These are phyloP conservation scores for Axis porcinus DNA, from an alignment of 2,113 vertebrate genomes.

Conservation along the genomic window DNA sequence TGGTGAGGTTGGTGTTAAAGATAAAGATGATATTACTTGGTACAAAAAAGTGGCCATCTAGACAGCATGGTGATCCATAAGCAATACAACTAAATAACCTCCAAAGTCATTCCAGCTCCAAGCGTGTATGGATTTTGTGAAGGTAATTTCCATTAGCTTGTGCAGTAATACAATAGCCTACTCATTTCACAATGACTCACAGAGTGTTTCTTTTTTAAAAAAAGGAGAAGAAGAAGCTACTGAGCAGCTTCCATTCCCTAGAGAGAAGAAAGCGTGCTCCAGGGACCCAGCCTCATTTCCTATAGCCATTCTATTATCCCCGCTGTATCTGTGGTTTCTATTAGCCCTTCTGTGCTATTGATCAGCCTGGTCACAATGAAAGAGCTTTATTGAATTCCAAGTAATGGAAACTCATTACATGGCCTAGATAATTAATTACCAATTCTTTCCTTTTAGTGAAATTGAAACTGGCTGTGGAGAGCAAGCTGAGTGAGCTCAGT, in stretches of 20 bases:
- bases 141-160: conserved; percentile 63
- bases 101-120: conserved; percentile 29
- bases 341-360: conserved; percentile 70
- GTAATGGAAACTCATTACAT: conserved; percentile 69
- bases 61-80: neutral
- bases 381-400: conserved; percentile 71
- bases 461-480: conserved; percentile 65
- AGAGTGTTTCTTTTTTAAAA: conserved; percentile 10
- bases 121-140: conserved; percentile 58
- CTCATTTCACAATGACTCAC: conserved; percentile 63
- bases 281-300: conserved; percentile 66
- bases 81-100: conserved; percentile 28
- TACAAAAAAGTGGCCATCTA: neutral
- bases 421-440: conserved; percentile 73
- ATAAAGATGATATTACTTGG: conserved; percentile 4
- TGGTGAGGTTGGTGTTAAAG: neutral
- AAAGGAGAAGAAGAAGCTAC: conserved; percentile 19
- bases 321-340: conserved; percentile 52
- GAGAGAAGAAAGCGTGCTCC: conserved; percentile 56
- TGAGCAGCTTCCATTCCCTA: conserved; percentile 63
- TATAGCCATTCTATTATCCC: conserved; percentile 75
- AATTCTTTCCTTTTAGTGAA: conserved; percentile 57
- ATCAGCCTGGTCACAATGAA: conserved; percentile 53
- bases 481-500: conserved; percentile 36
- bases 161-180: conserved; percentile 66